These are phyloP conservation scores for Oscheius onirici DNA, from an alignment of 2,888 invertebrate species.

Conservation along the genomic window DNA sequence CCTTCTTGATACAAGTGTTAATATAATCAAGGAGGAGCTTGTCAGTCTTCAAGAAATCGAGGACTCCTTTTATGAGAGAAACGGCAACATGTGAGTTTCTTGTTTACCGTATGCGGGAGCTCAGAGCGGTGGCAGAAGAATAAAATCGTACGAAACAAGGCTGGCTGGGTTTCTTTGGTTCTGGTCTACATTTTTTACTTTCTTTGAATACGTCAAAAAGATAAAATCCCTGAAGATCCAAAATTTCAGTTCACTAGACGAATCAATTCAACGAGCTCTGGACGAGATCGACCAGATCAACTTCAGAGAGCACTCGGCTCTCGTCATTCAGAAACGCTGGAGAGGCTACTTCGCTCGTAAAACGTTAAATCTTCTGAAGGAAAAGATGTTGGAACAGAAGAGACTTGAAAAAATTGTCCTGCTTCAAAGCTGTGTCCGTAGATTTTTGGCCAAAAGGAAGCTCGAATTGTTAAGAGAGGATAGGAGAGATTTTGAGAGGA, in stretches of 20 bases:
- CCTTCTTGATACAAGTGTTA: no score
- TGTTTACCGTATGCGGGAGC: no score
- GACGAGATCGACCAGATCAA: no score
- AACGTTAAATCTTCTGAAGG: background rate
- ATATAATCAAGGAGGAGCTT: no score
- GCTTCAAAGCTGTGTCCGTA: background rate
- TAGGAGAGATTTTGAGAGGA: background rate
- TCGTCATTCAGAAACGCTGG: constrained; percentile 2
- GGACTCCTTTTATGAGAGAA: no score
- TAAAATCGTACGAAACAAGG: background rate
- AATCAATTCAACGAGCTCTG: no score
- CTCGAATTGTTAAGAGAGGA: background rate
- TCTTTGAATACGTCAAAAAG: background rate
- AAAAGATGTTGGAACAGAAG: background rate
- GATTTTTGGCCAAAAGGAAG: constrained; percentile 15
- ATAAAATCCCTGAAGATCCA: background rate
- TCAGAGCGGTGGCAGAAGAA: no score
- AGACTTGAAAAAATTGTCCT: background rate
- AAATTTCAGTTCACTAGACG: background rate
- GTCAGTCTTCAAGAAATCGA: no score
- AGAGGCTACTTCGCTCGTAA: background rate
- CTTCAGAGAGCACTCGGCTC: background rate
- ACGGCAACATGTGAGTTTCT: no score
- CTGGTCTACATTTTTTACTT: background rate
- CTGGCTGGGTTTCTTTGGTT: background rate